Evolutionary conservation across 2,888 invertebrate species (phyloP), one percentile per base, ranked within the genome.

Genomic region (Argyra leucocephala): DNA sequence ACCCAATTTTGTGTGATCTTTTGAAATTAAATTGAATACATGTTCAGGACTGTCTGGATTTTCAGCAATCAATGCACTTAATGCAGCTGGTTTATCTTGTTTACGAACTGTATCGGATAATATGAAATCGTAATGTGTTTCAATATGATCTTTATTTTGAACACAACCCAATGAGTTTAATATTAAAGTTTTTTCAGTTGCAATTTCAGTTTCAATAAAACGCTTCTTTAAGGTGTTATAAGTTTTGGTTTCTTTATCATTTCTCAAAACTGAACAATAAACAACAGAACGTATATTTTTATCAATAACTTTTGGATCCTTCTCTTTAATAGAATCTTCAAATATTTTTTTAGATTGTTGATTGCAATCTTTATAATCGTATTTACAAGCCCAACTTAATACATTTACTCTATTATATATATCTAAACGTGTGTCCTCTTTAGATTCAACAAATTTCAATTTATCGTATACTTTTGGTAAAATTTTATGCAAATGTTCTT

Each of bases 221-320:
- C 85, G 83, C 0, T 80, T 69, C 84, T 87, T 89, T 23, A 90
- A 77, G 71, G 81, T 83, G 1, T 85, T 73, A 83, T 89, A 93
- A 68, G 12, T 48, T 18, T 15, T 48, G 12, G 2, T 5, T 18
- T 89, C 86, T 0, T 74, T 74, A n/a, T 74, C 71, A 0, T 78
- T 80, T 0, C 89, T 90, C 10, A 93, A 81, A 1, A 84, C 90
- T 22, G 84, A 85, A 74, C 93, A 93, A 78, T 91, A 93, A 0
- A 92, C 88, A 63, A 85, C 83, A 24, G 82, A 78, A 64, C 89
- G 86, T 63, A 86, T 82, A 73, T 92, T 88, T 9, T 83, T 83
- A 23, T 84, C 81, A 66, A 86, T 81, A 31, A 85, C 74, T 6
- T 67, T 66, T 83, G 68, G 67, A 18, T 62, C 62, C 21, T 36